Conservation (phyloP, 2,797 vertebrate species). For the Podarcis siculus region DNA sequence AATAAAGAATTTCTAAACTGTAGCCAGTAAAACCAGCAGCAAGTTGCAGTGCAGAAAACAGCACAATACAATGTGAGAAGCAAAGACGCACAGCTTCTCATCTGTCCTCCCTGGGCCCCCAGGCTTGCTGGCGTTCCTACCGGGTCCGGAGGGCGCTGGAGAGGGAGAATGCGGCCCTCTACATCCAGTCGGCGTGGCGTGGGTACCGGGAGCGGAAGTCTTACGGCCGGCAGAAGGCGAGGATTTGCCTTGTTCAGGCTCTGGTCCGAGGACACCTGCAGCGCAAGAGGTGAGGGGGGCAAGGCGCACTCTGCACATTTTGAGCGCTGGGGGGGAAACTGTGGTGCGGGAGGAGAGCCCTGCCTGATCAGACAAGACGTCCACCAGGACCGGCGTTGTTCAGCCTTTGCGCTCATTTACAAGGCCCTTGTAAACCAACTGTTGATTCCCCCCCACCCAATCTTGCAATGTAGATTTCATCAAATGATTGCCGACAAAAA, state of each 20-base stretch:
- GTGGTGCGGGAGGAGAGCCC: background rate
- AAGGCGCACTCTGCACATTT: fast-evolving
- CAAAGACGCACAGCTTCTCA: background rate
- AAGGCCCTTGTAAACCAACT: no score
- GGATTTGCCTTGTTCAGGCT: constrained; percentile 87
- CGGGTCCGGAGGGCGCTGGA: constrained; percentile 62
- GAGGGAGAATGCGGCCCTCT: constrained; percentile 73
- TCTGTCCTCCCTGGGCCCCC: background rate
- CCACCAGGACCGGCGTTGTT: fast-evolving
- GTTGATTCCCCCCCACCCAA: background rate
- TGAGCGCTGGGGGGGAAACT: background rate
- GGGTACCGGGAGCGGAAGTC: constrained; percentile 76
- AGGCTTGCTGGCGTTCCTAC: constrained; percentile 87
- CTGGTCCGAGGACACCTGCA: constrained; percentile 87
- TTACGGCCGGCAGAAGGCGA: constrained; percentile 72
- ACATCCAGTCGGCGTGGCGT: constrained; percentile 89
- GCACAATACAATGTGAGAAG: no score
- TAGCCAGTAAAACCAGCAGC: no score
- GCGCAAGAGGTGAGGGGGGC: constrained; percentile 82
- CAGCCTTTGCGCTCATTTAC: no score
- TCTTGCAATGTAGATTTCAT: constrained; percentile 74
- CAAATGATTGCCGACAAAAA: constrained; percentile 78
- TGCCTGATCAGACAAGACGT: background rate
- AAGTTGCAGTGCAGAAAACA: no score
- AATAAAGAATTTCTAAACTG: no score